Evolutionary conservation across 2,888 invertebrate genomes (phyloP), one percentile per base, ranked within the genome.

Genomic region (Agrochola lota): DNA sequence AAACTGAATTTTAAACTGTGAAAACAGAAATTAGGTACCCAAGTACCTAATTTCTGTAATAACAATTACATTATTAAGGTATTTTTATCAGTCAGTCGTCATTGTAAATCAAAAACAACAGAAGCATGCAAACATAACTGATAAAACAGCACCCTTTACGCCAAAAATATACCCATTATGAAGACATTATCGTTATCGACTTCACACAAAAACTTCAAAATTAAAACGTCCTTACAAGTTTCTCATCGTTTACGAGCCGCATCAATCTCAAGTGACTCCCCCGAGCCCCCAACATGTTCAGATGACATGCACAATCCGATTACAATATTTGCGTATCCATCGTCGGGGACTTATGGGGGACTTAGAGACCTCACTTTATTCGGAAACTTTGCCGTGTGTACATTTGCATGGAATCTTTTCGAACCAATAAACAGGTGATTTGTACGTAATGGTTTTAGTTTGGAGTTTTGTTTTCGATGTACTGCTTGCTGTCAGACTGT

Each of bases 221-320:
- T 81, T 81, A 81, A 84, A 82, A 76, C 8, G 8, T 64, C 49
- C 46, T 70, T 23, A 55, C 57, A 72, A 77, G 57, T 62, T 57
- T 69, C 26, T 5, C 35, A 77, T 71, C 82, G 69, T 72, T 83
- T 77, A 81, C 64, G 67, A 62, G 63, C 17, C 57, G 40, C 77
- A 85, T 83, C 85, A 81, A 85, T 83, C 83, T 85, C 59, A 11
- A 85, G 77, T 62, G 70, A 76, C 84, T 86, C 66, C 59, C 70
- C 52, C 67, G 64, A 68, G 26, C 68, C 30, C 40, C 52, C 63
- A 66, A 74, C 79, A 77, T 77, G 67, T 57, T 82, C 83, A 55
- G 83, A 83, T 82, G 89, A 90, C 90, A 89, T 88, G 78, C 87
- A 88, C 89, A 91, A 93, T 92, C 92, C 90, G 91, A 92, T 92